Conservation (phyloP, 2,113 vertebrate species). For the Bungarus multicinctus region DNA sequence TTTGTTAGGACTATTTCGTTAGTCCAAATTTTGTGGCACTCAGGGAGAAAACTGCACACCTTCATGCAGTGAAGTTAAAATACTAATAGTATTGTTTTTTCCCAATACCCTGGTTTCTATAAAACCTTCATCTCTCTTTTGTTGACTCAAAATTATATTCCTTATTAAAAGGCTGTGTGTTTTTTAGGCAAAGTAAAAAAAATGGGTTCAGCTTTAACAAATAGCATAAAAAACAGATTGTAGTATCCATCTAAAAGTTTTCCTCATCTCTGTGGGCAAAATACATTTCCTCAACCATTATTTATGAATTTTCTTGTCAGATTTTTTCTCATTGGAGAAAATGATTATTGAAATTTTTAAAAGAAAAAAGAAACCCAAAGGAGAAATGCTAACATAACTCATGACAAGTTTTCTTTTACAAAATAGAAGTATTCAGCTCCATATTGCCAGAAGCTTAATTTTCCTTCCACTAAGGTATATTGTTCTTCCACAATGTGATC, state of each 20-base stretch:
- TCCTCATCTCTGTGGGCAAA: neutral
- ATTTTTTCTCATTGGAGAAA: neutral
- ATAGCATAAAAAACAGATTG: neutral
- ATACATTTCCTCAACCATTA: neutral
- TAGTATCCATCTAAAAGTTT: neutral
- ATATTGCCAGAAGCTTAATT: neutral
- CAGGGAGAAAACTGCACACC: neutral
- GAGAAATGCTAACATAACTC: neutral
- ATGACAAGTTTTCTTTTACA: neutral
- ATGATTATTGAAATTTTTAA: neutral
- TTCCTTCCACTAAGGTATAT: neutral
- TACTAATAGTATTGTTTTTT: neutral
- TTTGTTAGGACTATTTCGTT: neutral
- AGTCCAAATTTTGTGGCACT: neutral
- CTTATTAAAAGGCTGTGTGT: neutral
- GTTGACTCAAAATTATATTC: neutral
- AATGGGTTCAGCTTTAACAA: neutral
- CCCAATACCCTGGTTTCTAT: neutral
- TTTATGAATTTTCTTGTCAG: neutral
- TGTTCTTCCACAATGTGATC: neutral
- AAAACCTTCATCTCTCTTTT: neutral
- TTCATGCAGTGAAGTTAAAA: neutral
- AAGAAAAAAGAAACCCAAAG: neutral
- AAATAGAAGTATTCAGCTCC: neutral
- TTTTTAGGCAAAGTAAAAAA: neutral